These are phyloP conservation scores for Plebejus argus DNA, from an alignment of 2,888 invertebrate genomes.

Conservation along the genomic window DNA sequence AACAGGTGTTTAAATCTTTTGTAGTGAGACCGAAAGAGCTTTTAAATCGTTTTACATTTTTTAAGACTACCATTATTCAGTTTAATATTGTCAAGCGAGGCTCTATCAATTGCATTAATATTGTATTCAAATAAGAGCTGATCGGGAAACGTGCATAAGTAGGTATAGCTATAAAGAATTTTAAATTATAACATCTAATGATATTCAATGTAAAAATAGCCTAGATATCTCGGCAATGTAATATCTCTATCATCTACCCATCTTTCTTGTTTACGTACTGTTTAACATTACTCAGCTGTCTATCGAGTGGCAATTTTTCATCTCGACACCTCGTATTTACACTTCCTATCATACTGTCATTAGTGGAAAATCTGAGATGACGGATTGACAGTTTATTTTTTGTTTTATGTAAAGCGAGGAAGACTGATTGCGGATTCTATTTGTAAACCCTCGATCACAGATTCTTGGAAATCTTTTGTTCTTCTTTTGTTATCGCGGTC, in stretches of 20 bases:
- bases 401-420: not conserved
- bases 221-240: not conserved
- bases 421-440: not conserved
- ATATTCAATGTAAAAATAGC: not conserved
- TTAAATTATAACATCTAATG: not conserved
- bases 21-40: too few relatives aligned
- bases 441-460: too few relatives aligned
- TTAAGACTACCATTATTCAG: too few relatives aligned
- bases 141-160: too few relatives aligned
- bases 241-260: not conserved
- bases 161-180: not conserved
- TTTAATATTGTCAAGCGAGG: too few relatives aligned
- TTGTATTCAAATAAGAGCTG: too few relatives aligned
- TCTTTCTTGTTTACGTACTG: conserved; percentile 5
- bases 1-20: too few relatives aligned
- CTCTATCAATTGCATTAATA: too few relatives aligned
- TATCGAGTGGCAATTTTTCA: conserved; percentile 20
- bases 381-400: conserved; percentile 1
- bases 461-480: too few relatives aligned
- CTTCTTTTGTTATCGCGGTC: too few relatives aligned
- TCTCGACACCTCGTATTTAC: conserved; percentile 12
- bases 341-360: conserved; percentile 11
- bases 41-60: too few relatives aligned
- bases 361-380: conserved; percentile 10
- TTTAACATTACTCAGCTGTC: not conserved